Base-by-base conservation (phyloP, 2,797 vertebrate species). In the Antrozous pallidus region DNA sequence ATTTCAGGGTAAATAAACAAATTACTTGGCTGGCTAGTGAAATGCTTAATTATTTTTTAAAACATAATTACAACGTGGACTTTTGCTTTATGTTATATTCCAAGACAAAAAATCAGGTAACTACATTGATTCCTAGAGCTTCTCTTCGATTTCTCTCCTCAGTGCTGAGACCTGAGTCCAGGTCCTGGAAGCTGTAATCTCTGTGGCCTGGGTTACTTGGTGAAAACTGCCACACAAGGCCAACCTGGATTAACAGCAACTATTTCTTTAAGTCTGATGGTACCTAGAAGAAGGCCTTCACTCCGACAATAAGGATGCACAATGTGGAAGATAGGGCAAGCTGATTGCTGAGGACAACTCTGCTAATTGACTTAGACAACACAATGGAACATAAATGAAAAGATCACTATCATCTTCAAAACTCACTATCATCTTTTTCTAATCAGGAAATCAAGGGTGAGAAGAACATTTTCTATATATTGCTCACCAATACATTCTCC, bases 1-100 rank as follows among this genome's bases (percentile, higher is more conserved):
- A 92, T 36, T 90, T 78, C 83, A 89, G 91, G 54, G 56, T 51
- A 90, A 93, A 61, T n/a, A 89, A 90, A 92, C 26, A 88, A 65
- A 91, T 80, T 70, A 61, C n/a, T 79, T 65, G 20, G 61, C 40
- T 87, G 51, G 14, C 58, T 63, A 31, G 22, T 38, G 11, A 93
- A 95, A 96, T 24, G 51, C 56, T 71, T 63, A 38, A n/a, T 78
- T 93, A 54, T 92, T 73, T 89, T 73, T 71, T 75, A 92, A n/a
- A 79, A 31, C 47, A 18, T 56, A 88, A 79, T 8, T 74, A n/a
- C 51, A 83, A 18, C 8, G 6, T 3, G 5, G 61, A 92, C 51
- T 38, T 94, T 22, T 88, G 70, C 28, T 75, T 92, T 84, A 38
- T 14, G 26, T 40, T 80, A 3, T 5, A 77, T 73, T 28, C 45